Conservation (phyloP, 2,888 invertebrate genomes). For the Chalcis sispes region DNA sequence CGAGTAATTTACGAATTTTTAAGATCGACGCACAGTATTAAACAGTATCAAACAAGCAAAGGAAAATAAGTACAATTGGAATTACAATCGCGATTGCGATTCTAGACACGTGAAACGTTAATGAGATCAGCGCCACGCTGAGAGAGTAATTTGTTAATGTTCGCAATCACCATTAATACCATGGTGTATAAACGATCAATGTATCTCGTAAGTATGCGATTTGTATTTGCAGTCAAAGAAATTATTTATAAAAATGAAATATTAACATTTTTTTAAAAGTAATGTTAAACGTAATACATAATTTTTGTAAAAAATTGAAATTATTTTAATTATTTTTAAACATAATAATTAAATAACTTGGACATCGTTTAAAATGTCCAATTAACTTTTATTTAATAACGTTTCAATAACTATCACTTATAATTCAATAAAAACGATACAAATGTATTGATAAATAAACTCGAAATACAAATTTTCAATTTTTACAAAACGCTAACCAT, state of each 20-base stretch:
- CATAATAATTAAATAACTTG: too few species aligned
- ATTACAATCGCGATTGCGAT: slow-evolving; percentile 18
- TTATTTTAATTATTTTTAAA: too few species aligned
- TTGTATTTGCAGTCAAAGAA: slow-evolving; percentile 7
- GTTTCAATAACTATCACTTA: too few species aligned
- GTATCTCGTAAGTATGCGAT: background rate
- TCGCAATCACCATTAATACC: slow-evolving; percentile 36
- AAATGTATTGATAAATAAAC: too few species aligned
- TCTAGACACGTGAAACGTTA: slow-evolving; percentile 48
- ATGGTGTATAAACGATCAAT: background rate
- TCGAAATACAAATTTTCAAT: too few species aligned
- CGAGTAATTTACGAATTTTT: slow-evolving; percentile 5
- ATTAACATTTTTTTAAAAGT: background rate
- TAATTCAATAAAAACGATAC: too few species aligned
- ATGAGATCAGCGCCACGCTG: slow-evolving; percentile 57
- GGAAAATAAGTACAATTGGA: slow-evolving; percentile 6
- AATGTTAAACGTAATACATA: too few species aligned
- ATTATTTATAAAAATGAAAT: background rate
- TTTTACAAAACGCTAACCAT: too few species aligned
- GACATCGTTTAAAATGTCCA: too few species aligned
- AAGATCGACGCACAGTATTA: background rate
- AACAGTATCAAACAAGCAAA: slow-evolving; percentile 14
- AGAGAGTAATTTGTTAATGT: slow-evolving; percentile 45
- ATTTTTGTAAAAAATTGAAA: too few species aligned
- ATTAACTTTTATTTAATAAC: too few species aligned